These are phyloP conservation scores for Diloba caeruleocephala DNA, from an alignment of 2,888 invertebrate species.

Conservation along the genomic window DNA sequence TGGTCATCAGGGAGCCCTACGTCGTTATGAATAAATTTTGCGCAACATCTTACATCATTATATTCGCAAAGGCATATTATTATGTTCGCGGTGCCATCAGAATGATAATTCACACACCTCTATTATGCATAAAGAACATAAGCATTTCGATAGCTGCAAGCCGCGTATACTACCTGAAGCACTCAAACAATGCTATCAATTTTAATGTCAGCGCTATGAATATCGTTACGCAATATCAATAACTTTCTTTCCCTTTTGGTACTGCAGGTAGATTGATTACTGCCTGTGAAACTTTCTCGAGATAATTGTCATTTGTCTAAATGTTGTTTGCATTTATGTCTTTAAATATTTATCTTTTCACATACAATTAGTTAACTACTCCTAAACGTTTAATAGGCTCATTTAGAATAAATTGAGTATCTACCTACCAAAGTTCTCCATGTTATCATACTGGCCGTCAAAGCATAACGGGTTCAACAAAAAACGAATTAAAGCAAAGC, in stretches of 20 bases:
- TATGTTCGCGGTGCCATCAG: slow-evolving; percentile 49
- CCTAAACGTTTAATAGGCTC: no score
- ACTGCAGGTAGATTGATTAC: slow-evolving; percentile 42
- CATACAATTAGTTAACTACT: no score
- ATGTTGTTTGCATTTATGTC: slow-evolving; percentile 15
- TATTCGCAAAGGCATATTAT: slow-evolving; percentile 51
- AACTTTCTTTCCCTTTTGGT: slow-evolving; percentile 56
- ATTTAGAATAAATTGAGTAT: background rate
- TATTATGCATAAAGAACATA: slow-evolving; percentile 38
- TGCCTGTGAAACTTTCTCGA: slow-evolving; percentile 48
- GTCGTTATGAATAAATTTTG: slow-evolving; percentile 24
- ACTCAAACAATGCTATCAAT: slow-evolving; percentile 54
- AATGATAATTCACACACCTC: slow-evolving; percentile 49
- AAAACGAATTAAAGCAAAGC: background rate
- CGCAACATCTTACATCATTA: slow-evolving; percentile 41
- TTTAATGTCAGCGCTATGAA: slow-evolving; percentile 48
- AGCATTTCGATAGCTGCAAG: slow-evolving; percentile 35
- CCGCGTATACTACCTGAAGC: slow-evolving; percentile 23
- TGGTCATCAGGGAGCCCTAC: slow-evolving; percentile 20
- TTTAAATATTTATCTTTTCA: slow-evolving; percentile 1
- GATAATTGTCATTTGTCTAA: slow-evolving; percentile 49
- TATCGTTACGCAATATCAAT: slow-evolving; percentile 51
- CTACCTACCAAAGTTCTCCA: background rate
- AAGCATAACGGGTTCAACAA: slow-evolving; percentile 1
- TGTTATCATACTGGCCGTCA: background rate